Conservation (phyloP, 2,888 invertebrate genomes). For the Clistopyga incitator region DNA sequence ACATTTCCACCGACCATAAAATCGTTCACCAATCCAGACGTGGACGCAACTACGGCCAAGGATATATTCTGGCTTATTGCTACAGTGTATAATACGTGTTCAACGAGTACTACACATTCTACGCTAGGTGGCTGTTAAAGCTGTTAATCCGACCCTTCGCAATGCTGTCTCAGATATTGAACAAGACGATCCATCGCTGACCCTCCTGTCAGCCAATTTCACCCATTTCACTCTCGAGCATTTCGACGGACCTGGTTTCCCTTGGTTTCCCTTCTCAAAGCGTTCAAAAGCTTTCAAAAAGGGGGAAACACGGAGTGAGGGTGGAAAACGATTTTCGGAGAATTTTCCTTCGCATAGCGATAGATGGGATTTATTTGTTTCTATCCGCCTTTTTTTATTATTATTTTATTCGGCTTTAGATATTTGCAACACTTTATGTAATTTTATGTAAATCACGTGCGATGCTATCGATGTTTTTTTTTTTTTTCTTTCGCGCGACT, state of each 20-base stretch:
- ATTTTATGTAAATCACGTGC: too few relatives aligned
- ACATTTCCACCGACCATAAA: conserved; percentile 13
- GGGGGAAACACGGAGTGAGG: conserved; percentile 18
- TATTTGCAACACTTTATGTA: too few relatives aligned
- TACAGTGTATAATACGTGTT: neutral
- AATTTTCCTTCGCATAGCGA: neutral
- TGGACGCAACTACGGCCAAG: neutral
- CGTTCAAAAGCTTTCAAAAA: neutral
- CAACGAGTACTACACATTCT: neutral
- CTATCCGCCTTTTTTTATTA: neutral
- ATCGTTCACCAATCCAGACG: conserved; percentile 18
- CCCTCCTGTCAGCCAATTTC: conserved; percentile 16
- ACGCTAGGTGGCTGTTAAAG: conserved; percentile 11
- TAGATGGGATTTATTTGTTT: conserved; percentile 11
- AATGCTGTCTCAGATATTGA: conserved; percentile 31
- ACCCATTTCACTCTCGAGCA: conserved; percentile 38
- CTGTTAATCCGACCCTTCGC: conserved; percentile 29
- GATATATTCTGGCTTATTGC: neutral
- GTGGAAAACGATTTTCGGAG: too few relatives aligned
- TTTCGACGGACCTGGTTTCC: conserved; percentile 5
- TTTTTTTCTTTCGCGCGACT: too few relatives aligned
- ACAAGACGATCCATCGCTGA: conserved; percentile 19
- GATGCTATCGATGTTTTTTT: too few relatives aligned
- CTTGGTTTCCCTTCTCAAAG: neutral
- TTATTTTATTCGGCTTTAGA: neutral